Conservation (phyloP, 2,797 vertebrate species). For the Natrix natrix region DNA sequence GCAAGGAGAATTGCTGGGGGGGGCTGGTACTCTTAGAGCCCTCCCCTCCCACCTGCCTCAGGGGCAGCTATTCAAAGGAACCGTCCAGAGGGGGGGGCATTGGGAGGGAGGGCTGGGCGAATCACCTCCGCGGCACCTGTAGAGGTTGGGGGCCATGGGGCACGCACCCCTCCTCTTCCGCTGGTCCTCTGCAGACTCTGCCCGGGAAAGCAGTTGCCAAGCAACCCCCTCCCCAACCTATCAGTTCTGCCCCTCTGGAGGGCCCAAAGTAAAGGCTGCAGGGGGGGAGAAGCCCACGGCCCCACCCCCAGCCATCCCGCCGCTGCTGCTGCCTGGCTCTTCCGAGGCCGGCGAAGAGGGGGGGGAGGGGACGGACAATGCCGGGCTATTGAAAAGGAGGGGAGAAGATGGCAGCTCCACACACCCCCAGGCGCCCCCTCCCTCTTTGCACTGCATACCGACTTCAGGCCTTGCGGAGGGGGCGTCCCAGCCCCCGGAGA, state of each 20-base stretch:
- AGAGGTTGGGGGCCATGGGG: background rate
- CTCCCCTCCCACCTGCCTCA: background rate
- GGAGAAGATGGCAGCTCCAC: background rate
- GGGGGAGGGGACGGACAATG: accelerated
- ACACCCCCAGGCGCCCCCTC: background rate
- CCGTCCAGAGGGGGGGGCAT: accelerated
- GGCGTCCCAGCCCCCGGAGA: background rate
- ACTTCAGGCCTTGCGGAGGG: background rate
- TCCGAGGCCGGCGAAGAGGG: background rate
- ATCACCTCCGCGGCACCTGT: background rate
- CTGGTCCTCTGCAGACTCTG: background rate
- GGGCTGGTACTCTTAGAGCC: background rate
- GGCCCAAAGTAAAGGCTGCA: background rate
- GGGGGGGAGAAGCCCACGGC: background rate
- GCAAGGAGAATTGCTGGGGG: background rate
- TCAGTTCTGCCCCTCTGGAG: background rate
- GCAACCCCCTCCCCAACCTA: no score
- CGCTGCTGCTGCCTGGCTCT: background rate
- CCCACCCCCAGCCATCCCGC: background rate
- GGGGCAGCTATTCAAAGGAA: no score
- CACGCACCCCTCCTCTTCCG: background rate
- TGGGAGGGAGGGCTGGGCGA: no score
- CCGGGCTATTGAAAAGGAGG: background rate
- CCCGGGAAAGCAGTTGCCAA: background rate
- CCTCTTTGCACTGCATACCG: background rate